A percentile compares a stretch with the other conserved stretches of the same genome.
Conservation (phyloP, 2,888 invertebrate genomes). For the Cryptus armator region DNA sequence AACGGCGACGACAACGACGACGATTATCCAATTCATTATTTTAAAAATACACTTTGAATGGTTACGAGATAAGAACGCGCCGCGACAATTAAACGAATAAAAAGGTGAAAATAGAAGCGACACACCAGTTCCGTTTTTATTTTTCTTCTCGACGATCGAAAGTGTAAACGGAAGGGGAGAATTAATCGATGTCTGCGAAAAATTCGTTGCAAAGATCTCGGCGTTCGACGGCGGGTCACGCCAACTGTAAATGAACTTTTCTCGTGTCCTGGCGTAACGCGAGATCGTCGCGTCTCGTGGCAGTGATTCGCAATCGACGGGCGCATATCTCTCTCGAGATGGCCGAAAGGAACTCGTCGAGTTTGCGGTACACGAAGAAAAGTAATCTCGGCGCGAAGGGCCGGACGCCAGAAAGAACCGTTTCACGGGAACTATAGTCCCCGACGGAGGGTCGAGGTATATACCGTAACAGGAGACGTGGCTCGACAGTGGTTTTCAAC, state of each 20-base stretch:
- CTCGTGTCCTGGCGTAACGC: conserved; percentile 53
- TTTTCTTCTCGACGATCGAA: neutral
- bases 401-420: conserved; percentile 63
- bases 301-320: conserved; percentile 64
- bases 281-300: conserved; percentile 45
- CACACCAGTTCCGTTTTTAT: neutral
- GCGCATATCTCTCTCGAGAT: conserved; percentile 6
- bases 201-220: neutral
- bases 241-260: conserved; percentile 62
- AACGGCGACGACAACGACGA: no score
- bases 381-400: conserved; percentile 42
- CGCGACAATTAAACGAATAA: neutral
- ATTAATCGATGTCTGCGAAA: conserved; percentile 22
- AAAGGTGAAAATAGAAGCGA: neutral
- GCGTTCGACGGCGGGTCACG: conserved; percentile 44
- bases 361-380: neutral
- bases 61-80: neutral
- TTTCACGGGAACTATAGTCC: conserved; percentile 64
- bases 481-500: conserved; percentile 63
- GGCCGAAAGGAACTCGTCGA: neutral
- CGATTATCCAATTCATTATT: neutral
- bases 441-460: conserved; percentile 62
- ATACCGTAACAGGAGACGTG: conserved; percentile 69
- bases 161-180: neutral
- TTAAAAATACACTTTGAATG: neutral